Evolutionary conservation across 2,888 invertebrate genomes (phyloP), one percentile per base, ranked within the genome.

Genomic region (Drosophila emarginata): DNA sequence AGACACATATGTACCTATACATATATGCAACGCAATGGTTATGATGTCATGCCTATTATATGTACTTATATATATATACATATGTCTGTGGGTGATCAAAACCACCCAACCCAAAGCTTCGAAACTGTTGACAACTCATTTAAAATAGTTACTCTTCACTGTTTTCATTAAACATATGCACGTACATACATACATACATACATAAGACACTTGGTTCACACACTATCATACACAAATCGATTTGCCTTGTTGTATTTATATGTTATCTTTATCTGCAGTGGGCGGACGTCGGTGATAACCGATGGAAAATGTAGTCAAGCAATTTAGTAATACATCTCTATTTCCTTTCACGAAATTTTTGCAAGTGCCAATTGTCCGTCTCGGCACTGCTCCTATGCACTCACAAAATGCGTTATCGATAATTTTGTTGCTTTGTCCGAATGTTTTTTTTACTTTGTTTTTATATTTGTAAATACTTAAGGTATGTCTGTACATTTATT

Each of bases 21-120:
- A 74, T 58, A 74, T 63, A 80, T 56, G 61, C 74, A 78, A 81
- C 70, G 77, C 73, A 76, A 39, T 67, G 77, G 58, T 79, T 80
- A 85, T 80, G 80, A 80, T 80, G 80, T 80, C 80, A 80, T 80
- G 77, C 45, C 45, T 45, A 21, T 45, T 53, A n/a, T 26, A 52
- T 28, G 28, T 11, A 56, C 12, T 15, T 71, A 71, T 28, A 28
- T 14, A 51, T 36, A 14, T 71, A 66, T 57, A 57, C 61, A 67
- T 54, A 32, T 80, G 77, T 76, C 79, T 73, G 73, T 75, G 52
- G 78, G 78, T 54, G 53, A 54, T 54, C 53, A 76, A 69, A 77
- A 69, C 65, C 75, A 68, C 60, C 59, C 59, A 60, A 53, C 45
- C 36, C 52, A 59, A 45, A 36, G 32, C 21, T 14, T 45, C 18